Percentiles rank a stretch among this genome's conserved stretches.
Conservation (phyloP, 2,113 vertebrate genomes). For the Thermophis baileyi region DNA sequence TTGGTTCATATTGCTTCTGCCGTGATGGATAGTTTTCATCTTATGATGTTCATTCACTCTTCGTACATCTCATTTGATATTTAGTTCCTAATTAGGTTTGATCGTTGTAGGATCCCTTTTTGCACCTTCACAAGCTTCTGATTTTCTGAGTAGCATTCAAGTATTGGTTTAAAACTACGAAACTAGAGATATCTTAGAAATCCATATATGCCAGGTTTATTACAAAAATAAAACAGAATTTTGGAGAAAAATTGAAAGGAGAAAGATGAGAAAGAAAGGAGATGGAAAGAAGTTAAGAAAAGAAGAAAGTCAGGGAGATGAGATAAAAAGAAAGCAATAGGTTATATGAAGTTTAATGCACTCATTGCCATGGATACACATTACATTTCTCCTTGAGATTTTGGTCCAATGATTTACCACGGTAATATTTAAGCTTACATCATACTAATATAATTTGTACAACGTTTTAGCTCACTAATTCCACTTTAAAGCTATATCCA, state of each 20-base stretch:
- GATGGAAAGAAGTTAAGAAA: background rate
- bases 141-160: background rate
- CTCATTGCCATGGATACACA: background rate
- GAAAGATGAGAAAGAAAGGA: no score
- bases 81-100: background rate
- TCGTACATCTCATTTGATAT: background rate
- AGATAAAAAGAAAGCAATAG: background rate
- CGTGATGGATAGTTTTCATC: background rate
- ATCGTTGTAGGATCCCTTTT: background rate
- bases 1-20: background rate
- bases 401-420: background rate
- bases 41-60: background rate
- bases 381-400: background rate
- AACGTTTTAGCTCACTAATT: background rate
- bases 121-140: background rate
- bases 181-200: background rate
- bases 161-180: background rate
- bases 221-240: background rate
- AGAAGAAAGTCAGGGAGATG: background rate
- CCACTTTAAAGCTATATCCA: constrained; percentile 14
- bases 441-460: background rate
- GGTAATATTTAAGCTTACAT: background rate
- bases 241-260: background rate
- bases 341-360: background rate
- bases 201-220: background rate